These are phyloP conservation scores for Drosophila burlai DNA, from an alignment of 1,140 invertebrate species.

Conservation along the genomic window DNA sequence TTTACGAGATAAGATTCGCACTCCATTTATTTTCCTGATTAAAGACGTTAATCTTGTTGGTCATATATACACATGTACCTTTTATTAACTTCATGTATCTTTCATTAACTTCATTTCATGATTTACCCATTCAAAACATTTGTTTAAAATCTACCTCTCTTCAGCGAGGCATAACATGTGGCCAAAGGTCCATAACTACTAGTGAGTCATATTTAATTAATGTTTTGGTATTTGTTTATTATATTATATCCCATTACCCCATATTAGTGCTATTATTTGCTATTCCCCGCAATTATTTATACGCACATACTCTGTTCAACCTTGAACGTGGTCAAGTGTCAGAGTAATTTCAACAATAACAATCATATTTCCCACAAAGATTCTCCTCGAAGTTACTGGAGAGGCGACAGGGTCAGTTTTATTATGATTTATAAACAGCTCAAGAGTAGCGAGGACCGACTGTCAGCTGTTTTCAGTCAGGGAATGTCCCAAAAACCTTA, in stretches of 20 bases:
- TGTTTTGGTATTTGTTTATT: not conserved
- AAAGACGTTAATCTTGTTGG: not conserved
- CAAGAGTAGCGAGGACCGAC: constrained; percentile 13
- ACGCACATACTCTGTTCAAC: not conserved
- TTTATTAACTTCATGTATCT: not conserved
- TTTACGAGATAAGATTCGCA: not conserved
- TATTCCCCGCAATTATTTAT: not conserved
- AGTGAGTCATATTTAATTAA: not conserved
- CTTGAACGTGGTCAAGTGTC: constrained; percentile 15
- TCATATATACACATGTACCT: no score
- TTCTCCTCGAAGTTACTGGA: not conserved
- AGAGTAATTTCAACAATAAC: constrained; percentile 2
- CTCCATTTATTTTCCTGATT: not conserved
- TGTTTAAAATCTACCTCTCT: not conserved
- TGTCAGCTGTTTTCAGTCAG: constrained; percentile 50
- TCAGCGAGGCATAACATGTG: not conserved
- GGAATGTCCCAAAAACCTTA: not conserved
- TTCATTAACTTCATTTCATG: not conserved
- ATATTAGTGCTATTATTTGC: not conserved
- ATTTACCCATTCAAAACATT: not conserved
- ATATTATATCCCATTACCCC: not conserved
- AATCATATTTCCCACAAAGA: not conserved
- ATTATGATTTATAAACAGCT: constrained; percentile 11
- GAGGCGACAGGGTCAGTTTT: not conserved
- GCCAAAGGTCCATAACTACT: not conserved